Evolutionary conservation across 1,140 invertebrate species (phyloP).

Genomic region (Panagrolaimus sp.): DNA sequence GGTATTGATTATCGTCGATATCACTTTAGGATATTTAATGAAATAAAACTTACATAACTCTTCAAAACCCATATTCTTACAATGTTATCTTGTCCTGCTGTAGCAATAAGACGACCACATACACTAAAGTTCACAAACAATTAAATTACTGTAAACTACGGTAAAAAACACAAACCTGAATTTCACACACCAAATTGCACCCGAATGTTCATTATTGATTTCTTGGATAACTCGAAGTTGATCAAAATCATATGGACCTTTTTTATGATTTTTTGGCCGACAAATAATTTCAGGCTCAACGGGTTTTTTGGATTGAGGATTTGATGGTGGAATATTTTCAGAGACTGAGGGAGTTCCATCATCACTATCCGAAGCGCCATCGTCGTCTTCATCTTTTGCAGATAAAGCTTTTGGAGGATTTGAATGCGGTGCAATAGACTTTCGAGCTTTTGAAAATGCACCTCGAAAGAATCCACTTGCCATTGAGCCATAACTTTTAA

Average conservation of each 20-base stretch:
- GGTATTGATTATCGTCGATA: too few species aligned
- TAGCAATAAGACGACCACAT: slow-evolving; percentile 77
- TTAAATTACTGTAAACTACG: background rate
- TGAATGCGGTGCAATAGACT: background rate
- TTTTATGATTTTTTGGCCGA: slow-evolving; percentile 64
- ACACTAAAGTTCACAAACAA: slow-evolving; percentile 78
- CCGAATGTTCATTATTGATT: slow-evolving; percentile 72
- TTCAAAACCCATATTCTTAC: slow-evolving; percentile 86
- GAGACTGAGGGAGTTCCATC: slow-evolving; percentile 21
- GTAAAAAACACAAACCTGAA: slow-evolving; percentile 71
- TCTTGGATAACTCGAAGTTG: slow-evolving; percentile 73
- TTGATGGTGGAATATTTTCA: slow-evolving; percentile 5
- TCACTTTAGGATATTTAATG: too few species aligned
- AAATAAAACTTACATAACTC: slow-evolving; percentile 77
- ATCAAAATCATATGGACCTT: slow-evolving; percentile 90
- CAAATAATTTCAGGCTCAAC: slow-evolving; percentile 32
- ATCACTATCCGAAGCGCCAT: slow-evolving; percentile 14
- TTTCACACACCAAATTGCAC: slow-evolving; percentile 97
- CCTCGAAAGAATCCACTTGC: slow-evolving; percentile 24
- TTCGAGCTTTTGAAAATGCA: slow-evolving; percentile 27
- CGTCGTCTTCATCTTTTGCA: slow-evolving; percentile 21
- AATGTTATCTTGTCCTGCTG: slow-evolving; percentile 88
- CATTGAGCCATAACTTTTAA: slow-evolving; percentile 15
- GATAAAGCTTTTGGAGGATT: background rate
- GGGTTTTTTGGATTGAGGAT: background rate